Base-by-base conservation (phyloP, 2,888 invertebrate genomes). In the Tetranychus piercei region DNA sequence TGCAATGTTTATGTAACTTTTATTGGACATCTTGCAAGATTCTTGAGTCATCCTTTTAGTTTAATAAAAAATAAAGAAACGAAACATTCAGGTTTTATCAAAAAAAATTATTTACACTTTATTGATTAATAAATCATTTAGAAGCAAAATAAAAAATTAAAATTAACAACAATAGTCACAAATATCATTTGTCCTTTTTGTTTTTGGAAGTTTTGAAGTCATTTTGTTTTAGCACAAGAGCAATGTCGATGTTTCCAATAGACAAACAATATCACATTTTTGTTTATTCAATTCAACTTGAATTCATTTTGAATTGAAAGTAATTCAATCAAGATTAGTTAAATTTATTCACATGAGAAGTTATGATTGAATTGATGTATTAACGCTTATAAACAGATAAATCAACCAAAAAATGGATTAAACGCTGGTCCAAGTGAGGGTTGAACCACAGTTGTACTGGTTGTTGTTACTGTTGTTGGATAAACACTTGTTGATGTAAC, bases 401-500 rank as follows among this genome's bases (percentile, higher is more conserved):
- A 15, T 69, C 22, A 69, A 69, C 69, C 69, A 15, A 20, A 69
- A 22, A 69, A 69, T 69, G 69, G 20, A 22, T 69, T 69, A 11
- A 69, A 23, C 7, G 22, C 69, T 23, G 69, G 22, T 20, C 69
- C 69, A 23, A 23, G 69, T 11, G 20, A 20, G 20, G 64, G 45
- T 11, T n/a, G n/a, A 15, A 64, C 18, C 20, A 44, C 55, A 5
- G 15, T 64, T 22, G 73, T 65, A 20, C 11, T 65, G 9, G 73
- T 73, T n/a, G 64, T 73, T 44, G 76, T 76, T 20, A 79, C 70
- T 1, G 79, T 79, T n/a, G 79, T 79, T 65, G 78, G 78, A 64
- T 77, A 76, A 45, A 78, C 64, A 22, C 77, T 77, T 5, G 79
- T 79, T 15, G 77, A 77, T 18, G 79, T 79, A n/a, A 79, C 78